Evolutionary conservation across 2,888 invertebrate genomes (phyloP).

Genomic region (Eudemis profundana): DNA sequence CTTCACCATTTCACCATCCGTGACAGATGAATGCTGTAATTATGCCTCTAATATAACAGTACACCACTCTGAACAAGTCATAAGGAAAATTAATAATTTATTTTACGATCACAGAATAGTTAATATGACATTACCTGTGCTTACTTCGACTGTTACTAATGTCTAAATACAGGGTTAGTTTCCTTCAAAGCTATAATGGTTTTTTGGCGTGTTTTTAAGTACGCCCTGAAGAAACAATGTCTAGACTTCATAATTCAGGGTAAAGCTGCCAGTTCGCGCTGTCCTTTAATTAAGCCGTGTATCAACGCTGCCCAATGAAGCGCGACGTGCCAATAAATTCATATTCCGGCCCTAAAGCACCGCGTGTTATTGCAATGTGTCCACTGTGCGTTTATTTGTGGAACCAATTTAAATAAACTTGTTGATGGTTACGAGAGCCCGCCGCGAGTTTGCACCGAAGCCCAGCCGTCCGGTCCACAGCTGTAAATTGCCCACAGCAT

Average conservation of each 20-base stretch:
- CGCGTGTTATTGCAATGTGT: slow-evolving; percentile 50
- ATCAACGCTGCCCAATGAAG: slow-evolving; percentile 38
- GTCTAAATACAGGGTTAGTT: slow-evolving; percentile 7
- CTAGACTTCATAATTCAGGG: slow-evolving; percentile 34
- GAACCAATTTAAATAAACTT: slow-evolving; percentile 68
- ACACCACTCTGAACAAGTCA: slow-evolving; percentile 17
- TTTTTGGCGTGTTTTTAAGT: slow-evolving; percentile 28
- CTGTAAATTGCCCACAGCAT: slow-evolving; percentile 54
- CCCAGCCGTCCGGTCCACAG: slow-evolving; percentile 54
- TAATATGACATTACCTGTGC: not conserved
- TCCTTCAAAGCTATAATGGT: slow-evolving; percentile 7
- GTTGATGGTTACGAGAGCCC: slow-evolving; percentile 58
- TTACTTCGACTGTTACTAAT: not conserved
- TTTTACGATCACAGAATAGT: slow-evolving; percentile 1
- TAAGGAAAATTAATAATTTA: slow-evolving; percentile 11
- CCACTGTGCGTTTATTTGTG: slow-evolving; percentile 61
- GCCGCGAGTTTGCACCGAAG: slow-evolving; percentile 50
- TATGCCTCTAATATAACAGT: slow-evolving; percentile 40
- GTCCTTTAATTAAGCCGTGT: slow-evolving; percentile 41
- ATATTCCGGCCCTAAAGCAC: slow-evolving; percentile 46
- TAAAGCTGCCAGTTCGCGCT: slow-evolving; percentile 21
- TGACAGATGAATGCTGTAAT: slow-evolving; percentile 43
- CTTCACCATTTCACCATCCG: slow-evolving; percentile 39
- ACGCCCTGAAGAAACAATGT: slow-evolving; percentile 27
- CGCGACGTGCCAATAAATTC: slow-evolving; percentile 53